Base-by-base conservation (phyloP, 2,113 vertebrate genomes). In the Rhizomys pruinosus region DNA sequence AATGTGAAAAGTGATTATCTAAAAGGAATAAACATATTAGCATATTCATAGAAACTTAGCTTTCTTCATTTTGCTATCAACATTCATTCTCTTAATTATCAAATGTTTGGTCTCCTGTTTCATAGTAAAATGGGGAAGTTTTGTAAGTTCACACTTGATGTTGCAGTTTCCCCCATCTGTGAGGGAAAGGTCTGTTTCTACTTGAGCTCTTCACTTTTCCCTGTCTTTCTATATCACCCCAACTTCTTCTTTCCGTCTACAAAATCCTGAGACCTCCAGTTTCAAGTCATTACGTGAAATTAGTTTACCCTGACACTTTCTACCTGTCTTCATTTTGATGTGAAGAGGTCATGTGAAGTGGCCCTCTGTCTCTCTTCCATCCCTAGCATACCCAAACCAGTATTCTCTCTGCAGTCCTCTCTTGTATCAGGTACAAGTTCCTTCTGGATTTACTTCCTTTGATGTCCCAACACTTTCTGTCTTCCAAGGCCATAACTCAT, bases 241-340 rank as follows among this genome's bases (percentile, higher is more conserved):
- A 61, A 25, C 55, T 90, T 8, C 19, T 61, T 74, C 32, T 57
- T 71, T 90, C 68, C 86, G 29, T 39, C 42, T 89, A 66, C 37
- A 90, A 27, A 88, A 76, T 59, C 4, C 22, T n/a, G 44, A 84
- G 44, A 76, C 1, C 4, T 79, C 20, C 27, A 61, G 12, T 55
- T 88, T 85, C 34, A n/a, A 94, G 63, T 81, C 80, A 84, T 66
- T 84, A n/a, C 29, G 15, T 17, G 81, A 34, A 68, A 37, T 68
- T 13, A 52, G n/a, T 73, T 91, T 39, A 57, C 12, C 90, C 23
- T 37, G 10, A 47, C 23, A 2, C 37, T 87, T 71, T 25, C 44
- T 34, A 39, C 4, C 25, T 47, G 0, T 66, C 25, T 84, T 81
- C 42, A 77, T 47, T 73, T 22, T 44, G n/a, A 44, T 29, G 16